Conservation (phyloP, 2,113 vertebrate genomes). For the Mastomys coucha region DNA sequence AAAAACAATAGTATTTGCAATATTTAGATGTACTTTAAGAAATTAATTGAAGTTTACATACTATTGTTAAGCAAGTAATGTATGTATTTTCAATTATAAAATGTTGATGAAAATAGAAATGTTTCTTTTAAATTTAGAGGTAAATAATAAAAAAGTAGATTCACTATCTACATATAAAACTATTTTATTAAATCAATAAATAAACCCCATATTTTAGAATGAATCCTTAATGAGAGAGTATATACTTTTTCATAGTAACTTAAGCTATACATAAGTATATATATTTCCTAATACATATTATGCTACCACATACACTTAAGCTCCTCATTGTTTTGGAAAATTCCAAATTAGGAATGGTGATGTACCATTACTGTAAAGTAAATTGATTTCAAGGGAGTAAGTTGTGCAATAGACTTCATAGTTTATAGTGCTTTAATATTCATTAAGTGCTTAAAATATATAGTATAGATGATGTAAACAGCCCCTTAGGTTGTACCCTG, state of each 20-base stretch:
- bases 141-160: background rate
- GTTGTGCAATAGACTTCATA: conserved; percentile 68
- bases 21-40: background rate
- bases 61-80: background rate
- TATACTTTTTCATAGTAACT: conserved; percentile 42
- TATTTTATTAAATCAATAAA: conserved; percentile 37
- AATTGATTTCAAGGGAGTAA: conserved; percentile 79
- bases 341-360: conserved; percentile 64
- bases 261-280: conserved; percentile 41
- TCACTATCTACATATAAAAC: background rate
- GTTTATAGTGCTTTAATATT: conserved; percentile 74
- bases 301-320: conserved; percentile 29
- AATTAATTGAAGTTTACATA: background rate
- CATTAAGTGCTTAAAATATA: conserved; percentile 76
- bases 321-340: conserved; percentile 13
- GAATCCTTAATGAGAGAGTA: background rate
- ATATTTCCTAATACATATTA: conserved; percentile 49
- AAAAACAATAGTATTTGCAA: background rate
- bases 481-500: conserved; percentile 14
- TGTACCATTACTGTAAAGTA: conserved; percentile 60
- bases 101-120: conserved; percentile 15
- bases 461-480: conserved; percentile 68
- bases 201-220: conserved; percentile 37
- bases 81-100: conserved; percentile 41
- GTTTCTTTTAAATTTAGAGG: conserved; percentile 23